Percentiles rank a stretch among this genome's conserved stretches.
Evolutionary conservation across 2,888 invertebrate species (phyloP).

Genomic region (Operophtera brumata): DNA sequence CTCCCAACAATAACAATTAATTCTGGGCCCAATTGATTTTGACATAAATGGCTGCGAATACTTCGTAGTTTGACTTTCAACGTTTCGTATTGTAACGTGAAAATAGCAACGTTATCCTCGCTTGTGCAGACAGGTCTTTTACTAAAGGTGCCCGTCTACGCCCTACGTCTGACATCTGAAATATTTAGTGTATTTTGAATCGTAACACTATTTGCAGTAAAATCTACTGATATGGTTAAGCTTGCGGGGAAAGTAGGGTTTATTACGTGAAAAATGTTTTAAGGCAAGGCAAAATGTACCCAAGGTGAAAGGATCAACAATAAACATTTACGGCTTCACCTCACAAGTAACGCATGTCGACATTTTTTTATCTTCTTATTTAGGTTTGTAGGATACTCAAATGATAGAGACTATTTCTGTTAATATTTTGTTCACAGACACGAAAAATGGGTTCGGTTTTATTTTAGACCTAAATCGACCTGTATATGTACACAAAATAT

Average conservation of each 20-base stretch:
- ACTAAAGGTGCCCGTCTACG: conserved; percentile 52
- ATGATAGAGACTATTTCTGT: no score
- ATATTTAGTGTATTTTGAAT: conserved; percentile 18
- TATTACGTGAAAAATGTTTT: conserved; percentile 19
- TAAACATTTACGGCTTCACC: conserved; percentile 3
- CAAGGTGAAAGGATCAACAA: background rate
- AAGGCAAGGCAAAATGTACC: background rate
- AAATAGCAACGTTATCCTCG: conserved; percentile 1
- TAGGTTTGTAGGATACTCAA: background rate
- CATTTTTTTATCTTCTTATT: background rate
- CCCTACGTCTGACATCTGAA: conserved; percentile 49
- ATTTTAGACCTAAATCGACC: no score
- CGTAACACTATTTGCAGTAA: conserved; percentile 29
- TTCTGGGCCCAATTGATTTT: background rate
- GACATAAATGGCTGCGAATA: background rate
- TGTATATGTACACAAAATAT: no score
- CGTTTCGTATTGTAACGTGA: background rate
- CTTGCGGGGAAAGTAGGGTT: conserved; percentile 13
- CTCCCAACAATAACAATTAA: background rate
- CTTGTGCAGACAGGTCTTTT: conserved; percentile 12
- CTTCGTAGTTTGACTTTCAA: conserved; percentile 1
- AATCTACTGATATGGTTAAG: conserved; percentile 17
- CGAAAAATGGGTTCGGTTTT: no score
- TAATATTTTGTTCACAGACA: no score
- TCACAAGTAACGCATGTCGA: background rate